phyloP scores from a whole-genome alignment of 2,888 invertebrate genomes.

The Athalia cordata region DNA sequence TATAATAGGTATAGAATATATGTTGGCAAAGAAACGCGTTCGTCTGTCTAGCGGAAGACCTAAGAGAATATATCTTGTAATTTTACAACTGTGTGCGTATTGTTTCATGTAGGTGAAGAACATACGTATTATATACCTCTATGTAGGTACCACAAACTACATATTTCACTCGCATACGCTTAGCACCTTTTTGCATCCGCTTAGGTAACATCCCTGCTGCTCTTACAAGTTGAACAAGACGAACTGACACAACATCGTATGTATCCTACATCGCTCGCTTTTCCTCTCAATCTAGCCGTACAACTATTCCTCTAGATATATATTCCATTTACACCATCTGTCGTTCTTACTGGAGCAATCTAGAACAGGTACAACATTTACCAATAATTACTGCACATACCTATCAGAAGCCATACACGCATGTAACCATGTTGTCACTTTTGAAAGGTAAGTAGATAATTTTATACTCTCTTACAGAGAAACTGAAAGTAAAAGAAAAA shows the following conservation, averaged over 20 bases:
- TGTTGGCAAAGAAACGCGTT: neutral
- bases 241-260: neutral
- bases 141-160: conserved; percentile 6
- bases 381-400: no score
- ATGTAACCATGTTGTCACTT: no score
- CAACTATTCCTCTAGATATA: no score
- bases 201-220: conserved; percentile 55
- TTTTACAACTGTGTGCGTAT: conserved; percentile 29
- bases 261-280: neutral
- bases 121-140: neutral
- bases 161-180: conserved; percentile 64
- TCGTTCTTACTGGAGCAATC: no score
- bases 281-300: no score
- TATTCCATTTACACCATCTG: no score
- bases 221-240: conserved; percentile 18
- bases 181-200: conserved; percentile 70
- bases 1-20: conserved; percentile 19
- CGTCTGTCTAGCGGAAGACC: conserved; percentile 59
- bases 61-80: conserved; percentile 8
- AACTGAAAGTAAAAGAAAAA: no score
- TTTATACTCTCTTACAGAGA: no score
- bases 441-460: no score
- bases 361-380: no score
- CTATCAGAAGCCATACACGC: no score
- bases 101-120: neutral